phyloP scores from a whole-genome alignment of 2,113 vertebrate species.

The Hemiscyllium ocellatum region DNA sequence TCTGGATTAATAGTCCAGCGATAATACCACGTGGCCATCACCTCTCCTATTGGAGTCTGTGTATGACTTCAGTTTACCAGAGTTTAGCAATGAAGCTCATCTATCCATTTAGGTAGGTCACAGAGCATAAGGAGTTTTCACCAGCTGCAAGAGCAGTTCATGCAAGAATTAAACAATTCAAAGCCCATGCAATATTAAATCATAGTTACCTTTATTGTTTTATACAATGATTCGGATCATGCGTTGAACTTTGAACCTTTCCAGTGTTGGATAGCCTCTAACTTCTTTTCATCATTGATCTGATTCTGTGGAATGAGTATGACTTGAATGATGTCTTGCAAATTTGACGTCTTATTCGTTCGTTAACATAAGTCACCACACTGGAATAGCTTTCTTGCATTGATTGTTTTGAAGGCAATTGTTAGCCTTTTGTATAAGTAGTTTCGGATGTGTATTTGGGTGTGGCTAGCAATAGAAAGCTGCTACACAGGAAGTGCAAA shows the following conservation, averaged over 20 bases:
- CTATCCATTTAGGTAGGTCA: neutral
- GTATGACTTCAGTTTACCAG: neutral
- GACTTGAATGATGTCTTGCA: neutral
- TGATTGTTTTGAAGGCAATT: neutral
- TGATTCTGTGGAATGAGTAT: neutral
- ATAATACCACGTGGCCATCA: too few species aligned
- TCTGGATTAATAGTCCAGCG: too few species aligned
- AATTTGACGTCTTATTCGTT: neutral
- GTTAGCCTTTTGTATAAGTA: neutral
- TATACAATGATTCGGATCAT: neutral
- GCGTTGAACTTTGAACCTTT: neutral
- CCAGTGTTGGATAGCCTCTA: neutral
- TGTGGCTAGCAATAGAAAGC: neutral
- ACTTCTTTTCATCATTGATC: neutral
- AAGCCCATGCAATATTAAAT: neutral
- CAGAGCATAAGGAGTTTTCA: neutral
- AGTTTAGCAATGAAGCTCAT: neutral
- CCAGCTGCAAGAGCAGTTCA: neutral
- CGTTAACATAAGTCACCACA: neutral
- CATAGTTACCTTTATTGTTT: neutral
- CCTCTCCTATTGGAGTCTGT: neutral
- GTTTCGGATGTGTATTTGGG: neutral
- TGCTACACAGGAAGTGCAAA: neutral
- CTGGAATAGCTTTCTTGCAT: neutral
- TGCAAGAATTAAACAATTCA: neutral